A percentile compares a stretch with the other conserved stretches of the same genome.
These are phyloP conservation scores for Chrysocyon brachyurus DNA, from an alignment of 2,797 vertebrate genomes.

Conservation along the genomic window DNA sequence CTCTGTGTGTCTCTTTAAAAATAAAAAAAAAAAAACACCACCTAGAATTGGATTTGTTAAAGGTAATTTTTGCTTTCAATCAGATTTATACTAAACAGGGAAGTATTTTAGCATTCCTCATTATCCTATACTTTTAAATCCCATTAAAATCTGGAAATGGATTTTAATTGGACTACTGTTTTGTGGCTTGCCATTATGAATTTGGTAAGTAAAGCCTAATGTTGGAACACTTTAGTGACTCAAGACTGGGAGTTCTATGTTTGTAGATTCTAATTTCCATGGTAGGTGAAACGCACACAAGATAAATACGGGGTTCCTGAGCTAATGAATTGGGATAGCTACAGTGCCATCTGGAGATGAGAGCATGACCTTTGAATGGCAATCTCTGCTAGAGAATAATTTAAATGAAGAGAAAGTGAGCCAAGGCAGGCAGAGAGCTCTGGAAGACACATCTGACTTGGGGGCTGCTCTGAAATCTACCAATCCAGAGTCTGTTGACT, in stretches of 20 bases:
- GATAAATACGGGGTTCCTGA: background rate
- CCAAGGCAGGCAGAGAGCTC: background rate
- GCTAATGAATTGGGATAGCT: background rate
- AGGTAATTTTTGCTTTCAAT: slow-evolving; percentile 42
- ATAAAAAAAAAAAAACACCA: background rate
- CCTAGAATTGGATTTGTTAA: background rate
- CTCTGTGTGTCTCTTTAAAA: no score
- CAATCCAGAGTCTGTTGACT: background rate
- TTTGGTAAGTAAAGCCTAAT: background rate
- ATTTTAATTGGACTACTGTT: background rate
- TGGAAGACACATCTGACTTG: background rate
- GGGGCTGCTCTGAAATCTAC: background rate
- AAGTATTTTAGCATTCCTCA: background rate
- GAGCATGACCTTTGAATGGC: background rate
- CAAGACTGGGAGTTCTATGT: background rate
- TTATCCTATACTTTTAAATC: background rate
- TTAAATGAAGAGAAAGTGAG: background rate
- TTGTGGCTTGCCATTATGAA: background rate
- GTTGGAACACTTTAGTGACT: background rate
- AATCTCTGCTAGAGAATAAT: background rate
- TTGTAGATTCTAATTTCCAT: background rate
- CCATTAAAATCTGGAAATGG: background rate
- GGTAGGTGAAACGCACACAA: background rate
- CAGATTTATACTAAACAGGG: background rate
- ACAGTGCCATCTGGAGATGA: background rate